A percentile compares a stretch with the other conserved stretches of the same genome.
Conservation (phyloP, 2,888 invertebrate genomes). For the Macrophya annulata region DNA sequence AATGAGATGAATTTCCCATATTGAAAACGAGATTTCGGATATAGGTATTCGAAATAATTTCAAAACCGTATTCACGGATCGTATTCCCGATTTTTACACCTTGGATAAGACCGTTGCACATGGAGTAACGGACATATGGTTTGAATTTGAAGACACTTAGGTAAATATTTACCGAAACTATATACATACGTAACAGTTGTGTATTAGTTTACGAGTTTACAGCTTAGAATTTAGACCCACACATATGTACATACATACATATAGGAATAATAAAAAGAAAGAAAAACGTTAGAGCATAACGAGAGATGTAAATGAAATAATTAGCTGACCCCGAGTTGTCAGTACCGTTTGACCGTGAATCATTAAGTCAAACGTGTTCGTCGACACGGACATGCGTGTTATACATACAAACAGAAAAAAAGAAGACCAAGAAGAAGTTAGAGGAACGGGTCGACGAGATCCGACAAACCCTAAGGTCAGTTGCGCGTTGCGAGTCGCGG, state of each 20-base stretch:
- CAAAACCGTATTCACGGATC: background rate
- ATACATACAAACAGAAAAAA: background rate
- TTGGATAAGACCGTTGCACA: background rate
- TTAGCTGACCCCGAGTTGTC: conserved; percentile 45
- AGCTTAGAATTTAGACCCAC: background rate
- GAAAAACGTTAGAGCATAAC: background rate
- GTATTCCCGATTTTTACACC: background rate
- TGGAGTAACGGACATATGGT: conserved; percentile 11
- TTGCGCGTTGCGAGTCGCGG: conserved; percentile 37
- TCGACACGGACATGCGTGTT: conserved; percentile 1
- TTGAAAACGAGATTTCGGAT: background rate
- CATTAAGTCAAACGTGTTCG: conserved; percentile 1
- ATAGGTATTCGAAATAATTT: background rate
- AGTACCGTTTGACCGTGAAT: conserved; percentile 43
- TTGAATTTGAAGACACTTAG: background rate
- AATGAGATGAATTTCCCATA: background rate
- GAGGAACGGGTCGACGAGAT: conserved; percentile 2
- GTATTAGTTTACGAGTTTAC: background rate
- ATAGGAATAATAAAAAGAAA: background rate
- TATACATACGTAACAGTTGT: background rate
- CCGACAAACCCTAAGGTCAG: conserved; percentile 38
- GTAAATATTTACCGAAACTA: background rate
- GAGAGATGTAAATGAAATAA: conserved; percentile 48
- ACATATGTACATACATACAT: too few relatives aligned
- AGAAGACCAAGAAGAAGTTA: background rate